Percentiles rank a stretch among this genome's conserved stretches.
Conservation (phyloP, 1,140 invertebrate genomes). For the Bombus confusus region DNA sequence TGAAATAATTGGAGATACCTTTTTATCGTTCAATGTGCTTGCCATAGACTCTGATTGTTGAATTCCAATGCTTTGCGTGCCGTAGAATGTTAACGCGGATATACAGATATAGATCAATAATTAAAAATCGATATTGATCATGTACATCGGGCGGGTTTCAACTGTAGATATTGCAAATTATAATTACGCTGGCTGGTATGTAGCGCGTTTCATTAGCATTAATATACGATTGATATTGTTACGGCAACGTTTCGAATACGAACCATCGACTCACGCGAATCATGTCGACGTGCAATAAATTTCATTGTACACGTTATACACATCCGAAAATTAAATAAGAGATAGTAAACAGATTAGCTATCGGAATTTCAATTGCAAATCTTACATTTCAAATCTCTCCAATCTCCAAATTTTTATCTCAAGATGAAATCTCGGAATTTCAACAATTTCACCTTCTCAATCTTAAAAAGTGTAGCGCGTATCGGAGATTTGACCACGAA, state of each 20-base stretch:
- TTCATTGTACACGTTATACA: background rate
- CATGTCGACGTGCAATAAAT: background rate
- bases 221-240: background rate
- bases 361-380: background rate
- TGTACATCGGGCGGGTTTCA: background rate
- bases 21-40: background rate
- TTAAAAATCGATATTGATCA: conserved; percentile 34
- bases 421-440: too few relatives aligned
- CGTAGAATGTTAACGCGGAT: background rate
- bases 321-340: background rate
- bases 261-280: background rate
- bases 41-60: background rate
- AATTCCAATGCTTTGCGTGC: background rate
- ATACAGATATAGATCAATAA: background rate
- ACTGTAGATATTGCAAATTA: conserved; percentile 1
- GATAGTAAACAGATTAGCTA: background rate
- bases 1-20: background rate
- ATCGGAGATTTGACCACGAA: background rate
- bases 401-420: too few relatives aligned
- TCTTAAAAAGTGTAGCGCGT: background rate
- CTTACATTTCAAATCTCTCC: background rate
- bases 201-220: conserved; percentile 24
- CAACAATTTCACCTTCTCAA: too few relatives aligned
- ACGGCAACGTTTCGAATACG: background rate
- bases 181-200: background rate